Evolutionary conservation across 2,888 invertebrate species (phyloP).

Genomic region (Caenorhabditis imperialis): DNA sequence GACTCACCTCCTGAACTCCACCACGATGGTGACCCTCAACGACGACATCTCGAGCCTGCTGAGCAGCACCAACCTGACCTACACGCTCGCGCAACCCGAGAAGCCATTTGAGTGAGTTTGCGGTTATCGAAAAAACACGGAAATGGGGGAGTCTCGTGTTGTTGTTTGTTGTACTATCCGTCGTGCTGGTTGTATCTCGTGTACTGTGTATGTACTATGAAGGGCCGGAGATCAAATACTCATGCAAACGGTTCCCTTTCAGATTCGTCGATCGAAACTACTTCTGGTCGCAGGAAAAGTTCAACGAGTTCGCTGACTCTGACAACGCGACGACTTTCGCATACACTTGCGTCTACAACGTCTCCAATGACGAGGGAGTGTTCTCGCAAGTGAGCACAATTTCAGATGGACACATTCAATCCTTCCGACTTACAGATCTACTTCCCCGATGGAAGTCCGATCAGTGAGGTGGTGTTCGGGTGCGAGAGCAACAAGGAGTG

Average conservation of each 20-base stretch:
- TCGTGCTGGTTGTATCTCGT: constrained; percentile 15
- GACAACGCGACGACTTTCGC: constrained; percentile 20
- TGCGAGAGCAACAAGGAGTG: constrained; percentile 53
- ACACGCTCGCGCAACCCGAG: constrained; percentile 27
- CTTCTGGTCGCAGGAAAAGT: constrained; percentile 28
- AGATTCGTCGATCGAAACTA: constrained; percentile 47
- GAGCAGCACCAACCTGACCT: constrained; percentile 33
- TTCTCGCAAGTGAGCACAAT: constrained; percentile 21
- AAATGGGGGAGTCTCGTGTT: constrained; percentile 11
- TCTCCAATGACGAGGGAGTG: constrained; percentile 8
- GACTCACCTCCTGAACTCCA: constrained; percentile 26
- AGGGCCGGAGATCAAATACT: background rate
- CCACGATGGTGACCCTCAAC: constrained; percentile 1
- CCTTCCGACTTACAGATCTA: constrained; percentile 32
- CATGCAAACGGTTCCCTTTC: no score
- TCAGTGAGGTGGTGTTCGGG: constrained; percentile 33
- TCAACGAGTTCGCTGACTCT: constrained; percentile 16
- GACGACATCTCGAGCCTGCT: constrained; percentile 37
- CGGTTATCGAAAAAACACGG: constrained; percentile 13
- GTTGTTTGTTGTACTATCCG: constrained; percentile 45
- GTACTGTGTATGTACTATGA: constrained; percentile 21
- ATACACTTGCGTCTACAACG: constrained; percentile 40
- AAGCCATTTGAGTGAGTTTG: constrained; percentile 45
- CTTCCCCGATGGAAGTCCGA: constrained; percentile 16
- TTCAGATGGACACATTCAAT: background rate